Percentiles rank a stretch among this genome's conserved stretches.
phyloP scores from a whole-genome alignment of 2,113 vertebrate species.

The Meles meles region DNA sequence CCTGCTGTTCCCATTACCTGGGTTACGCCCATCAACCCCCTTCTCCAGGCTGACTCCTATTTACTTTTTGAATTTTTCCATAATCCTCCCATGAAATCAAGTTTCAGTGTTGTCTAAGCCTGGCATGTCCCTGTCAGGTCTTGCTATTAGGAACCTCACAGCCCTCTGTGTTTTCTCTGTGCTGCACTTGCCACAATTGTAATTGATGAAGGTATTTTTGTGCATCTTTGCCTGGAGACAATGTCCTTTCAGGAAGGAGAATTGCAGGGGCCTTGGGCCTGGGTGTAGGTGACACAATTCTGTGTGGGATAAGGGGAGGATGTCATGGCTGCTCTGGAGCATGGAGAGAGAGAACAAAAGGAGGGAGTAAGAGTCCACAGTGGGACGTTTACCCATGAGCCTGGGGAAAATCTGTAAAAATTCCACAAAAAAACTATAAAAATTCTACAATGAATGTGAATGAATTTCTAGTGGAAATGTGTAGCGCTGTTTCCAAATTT shows the following conservation, averaged over 20 bases:
- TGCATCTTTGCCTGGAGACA: not conserved
- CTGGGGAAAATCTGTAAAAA: no score
- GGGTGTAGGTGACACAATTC: not conserved
- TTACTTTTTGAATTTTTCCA: not conserved
- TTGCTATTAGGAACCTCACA: not conserved
- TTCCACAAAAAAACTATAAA: no score
- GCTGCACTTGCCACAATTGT: not conserved
- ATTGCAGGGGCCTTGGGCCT: not conserved
- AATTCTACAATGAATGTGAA: not conserved
- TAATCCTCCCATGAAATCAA: not conserved
- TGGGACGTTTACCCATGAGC: not conserved
- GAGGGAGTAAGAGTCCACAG: not conserved
- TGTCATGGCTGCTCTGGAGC: not conserved
- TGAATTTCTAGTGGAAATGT: not conserved
- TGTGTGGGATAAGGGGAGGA: not conserved
- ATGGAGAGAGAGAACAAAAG: not conserved
- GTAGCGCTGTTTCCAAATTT: not conserved
- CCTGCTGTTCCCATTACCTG: not conserved
- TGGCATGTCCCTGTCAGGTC: not conserved
- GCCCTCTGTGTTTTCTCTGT: not conserved
- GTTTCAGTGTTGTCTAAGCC: not conserved
- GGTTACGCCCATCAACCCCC: not conserved
- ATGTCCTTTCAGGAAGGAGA: not conserved
- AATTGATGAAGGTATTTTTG: not conserved
- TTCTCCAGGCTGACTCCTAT: not conserved